Evolutionary conservation across 2,113 vertebrate species (phyloP).

Genomic region (Chaenocephalus aceratus): DNA sequence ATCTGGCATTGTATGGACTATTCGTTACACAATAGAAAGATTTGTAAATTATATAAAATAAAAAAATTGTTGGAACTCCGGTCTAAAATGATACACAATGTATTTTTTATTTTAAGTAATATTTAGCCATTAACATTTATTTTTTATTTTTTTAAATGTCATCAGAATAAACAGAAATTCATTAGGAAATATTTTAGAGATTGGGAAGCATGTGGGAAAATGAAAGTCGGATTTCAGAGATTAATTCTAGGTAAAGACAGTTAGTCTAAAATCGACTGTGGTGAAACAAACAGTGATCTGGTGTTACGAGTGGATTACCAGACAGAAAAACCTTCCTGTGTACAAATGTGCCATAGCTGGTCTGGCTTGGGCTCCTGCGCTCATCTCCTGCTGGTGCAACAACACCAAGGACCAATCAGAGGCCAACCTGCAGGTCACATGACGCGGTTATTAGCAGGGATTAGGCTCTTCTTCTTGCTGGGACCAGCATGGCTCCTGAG

Average conservation of each 20-base stretch:
- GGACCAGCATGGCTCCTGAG: conserved; percentile 79
- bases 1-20: background rate
- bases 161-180: background rate
- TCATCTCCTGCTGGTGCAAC: conserved; percentile 67
- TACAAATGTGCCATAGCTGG: conserved; percentile 34
- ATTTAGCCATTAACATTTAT: background rate
- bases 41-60: background rate
- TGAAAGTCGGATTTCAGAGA: background rate
- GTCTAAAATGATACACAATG: background rate
- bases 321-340: conserved; percentile 45
- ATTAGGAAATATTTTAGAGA: background rate
- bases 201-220: background rate
- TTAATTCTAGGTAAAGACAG: conserved; percentile 15
- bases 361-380: conserved; percentile 48
- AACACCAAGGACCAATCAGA: conserved; percentile 74
- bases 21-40: background rate
- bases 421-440: conserved; percentile 62
- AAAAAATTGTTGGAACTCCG: background rate
- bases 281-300: conserved; percentile 53
- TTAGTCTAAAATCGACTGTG: conserved; percentile 1
- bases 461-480: conserved; percentile 75
- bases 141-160: background rate
- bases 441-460: conserved; percentile 76
- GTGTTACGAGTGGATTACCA: conserved; percentile 66
- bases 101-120: background rate